These are phyloP conservation scores for Clivina fossor DNA, from an alignment of 2,888 invertebrate genomes.

Conservation along the genomic window DNA sequence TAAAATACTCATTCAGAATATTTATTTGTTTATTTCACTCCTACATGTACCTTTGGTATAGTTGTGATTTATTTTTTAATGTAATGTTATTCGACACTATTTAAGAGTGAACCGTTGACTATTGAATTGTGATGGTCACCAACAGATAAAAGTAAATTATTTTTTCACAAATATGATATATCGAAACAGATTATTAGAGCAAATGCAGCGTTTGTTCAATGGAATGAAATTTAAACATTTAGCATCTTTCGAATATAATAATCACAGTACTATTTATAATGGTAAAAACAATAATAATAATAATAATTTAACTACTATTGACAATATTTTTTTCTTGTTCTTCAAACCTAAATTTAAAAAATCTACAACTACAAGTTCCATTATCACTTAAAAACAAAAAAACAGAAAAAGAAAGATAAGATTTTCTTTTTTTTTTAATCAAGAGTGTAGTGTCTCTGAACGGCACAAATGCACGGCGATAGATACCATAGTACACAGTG, in stretches of 20 bases:
- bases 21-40: slow-evolving; percentile 23
- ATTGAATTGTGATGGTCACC: slow-evolving; percentile 29
- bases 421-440: too few relatives aligned
- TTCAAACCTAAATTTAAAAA: slow-evolving; percentile 30
- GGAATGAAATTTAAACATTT: slow-evolving; percentile 30
- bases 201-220: slow-evolving; percentile 26
- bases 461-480: too few relatives aligned
- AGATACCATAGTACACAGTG: too few relatives aligned
- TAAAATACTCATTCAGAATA: slow-evolving; percentile 14
- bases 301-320: slow-evolving; percentile 22
- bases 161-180: slow-evolving; percentile 25
- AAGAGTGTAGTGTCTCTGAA: too few relatives aligned
- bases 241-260: slow-evolving; percentile 24
- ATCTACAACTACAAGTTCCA: slow-evolving; percentile 19
- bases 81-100: slow-evolving; percentile 21
- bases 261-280: slow-evolving; percentile 28
- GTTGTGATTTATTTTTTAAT: slow-evolving; percentile 28
- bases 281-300: slow-evolving; percentile 20
- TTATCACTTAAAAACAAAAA: slow-evolving; percentile 26
- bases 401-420: slow-evolving; percentile 22
- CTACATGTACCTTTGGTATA: slow-evolving; percentile 30
- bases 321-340: slow-evolving; percentile 21
- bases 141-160: slow-evolving; percentile 25
- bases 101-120: slow-evolving; percentile 29
- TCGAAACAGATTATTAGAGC: slow-evolving; percentile 29